Evolutionary conservation across 2,113 vertebrate species (phyloP).

Genomic region (Dasypus novemcinctus): DNA sequence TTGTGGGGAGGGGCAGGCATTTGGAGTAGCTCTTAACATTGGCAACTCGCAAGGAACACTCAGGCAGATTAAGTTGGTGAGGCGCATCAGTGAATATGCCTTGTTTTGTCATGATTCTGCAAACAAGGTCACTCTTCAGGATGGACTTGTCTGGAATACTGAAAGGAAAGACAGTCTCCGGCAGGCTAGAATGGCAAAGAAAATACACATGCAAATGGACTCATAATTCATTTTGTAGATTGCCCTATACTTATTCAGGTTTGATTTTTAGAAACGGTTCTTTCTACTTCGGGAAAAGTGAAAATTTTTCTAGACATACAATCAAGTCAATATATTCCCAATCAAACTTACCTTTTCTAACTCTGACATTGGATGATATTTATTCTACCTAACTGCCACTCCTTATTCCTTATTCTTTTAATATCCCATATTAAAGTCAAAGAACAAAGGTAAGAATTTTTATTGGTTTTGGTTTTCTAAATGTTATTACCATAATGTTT

Average conservation of each 20-base stretch:
- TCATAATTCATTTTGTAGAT: not conserved
- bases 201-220: not conserved
- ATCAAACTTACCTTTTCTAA: not conserved
- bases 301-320: not conserved
- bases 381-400: not conserved
- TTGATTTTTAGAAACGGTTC: not conserved
- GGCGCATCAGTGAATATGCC: accelerated
- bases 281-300: not conserved
- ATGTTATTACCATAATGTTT: constrained; percentile 19
- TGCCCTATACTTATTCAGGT: not conserved
- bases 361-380: not conserved
- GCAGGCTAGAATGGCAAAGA: not conserved
- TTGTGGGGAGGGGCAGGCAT: not conserved
- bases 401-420: not conserved
- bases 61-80: not conserved
- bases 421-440: not conserved
- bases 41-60: not conserved
- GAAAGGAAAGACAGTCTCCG: not conserved
- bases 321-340: not conserved
- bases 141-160: not conserved
- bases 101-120: not conserved
- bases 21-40: not conserved
- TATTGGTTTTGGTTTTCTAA: not conserved
- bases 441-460: not conserved
- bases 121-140: not conserved